Evolutionary conservation across 1,140 invertebrate genomes (phyloP).

Genomic region (Megalopta genalis): DNA sequence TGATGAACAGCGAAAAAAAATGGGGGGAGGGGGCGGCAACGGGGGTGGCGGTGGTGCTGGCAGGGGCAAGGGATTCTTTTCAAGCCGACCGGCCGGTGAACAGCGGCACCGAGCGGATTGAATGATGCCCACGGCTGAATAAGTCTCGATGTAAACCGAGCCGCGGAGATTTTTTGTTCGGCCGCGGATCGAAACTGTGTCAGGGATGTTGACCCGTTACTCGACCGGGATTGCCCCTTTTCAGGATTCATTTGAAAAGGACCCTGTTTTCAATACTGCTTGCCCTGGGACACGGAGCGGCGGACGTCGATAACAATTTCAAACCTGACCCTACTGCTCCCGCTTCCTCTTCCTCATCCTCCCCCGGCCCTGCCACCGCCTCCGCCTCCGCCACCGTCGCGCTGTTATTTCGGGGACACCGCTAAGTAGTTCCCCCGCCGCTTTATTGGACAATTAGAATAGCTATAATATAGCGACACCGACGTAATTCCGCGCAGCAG

Average conservation of each 20-base stretch:
- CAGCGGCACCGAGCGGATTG: neutral
- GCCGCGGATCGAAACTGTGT: slow-evolving; percentile 6
- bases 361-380: no score
- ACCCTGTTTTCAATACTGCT: neutral
- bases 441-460: slow-evolving; percentile 49
- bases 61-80: neutral
- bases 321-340: neutral
- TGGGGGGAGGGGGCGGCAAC: no score
- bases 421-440: neutral
- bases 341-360: no score
- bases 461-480: slow-evolving; percentile 27
- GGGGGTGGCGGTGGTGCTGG: no score
- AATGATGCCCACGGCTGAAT: neutral
- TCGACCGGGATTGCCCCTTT: neutral
- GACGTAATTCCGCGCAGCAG: slow-evolving; percentile 43
- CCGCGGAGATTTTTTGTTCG: slow-evolving; percentile 3
- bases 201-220: slow-evolving; percentile 13
- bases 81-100: neutral
- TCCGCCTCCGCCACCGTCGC: no score
- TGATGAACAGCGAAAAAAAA: neutral
- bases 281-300: no score
- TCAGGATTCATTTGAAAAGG: neutral
- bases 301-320: neutral
- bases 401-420: neutral
- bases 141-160: neutral